These are phyloP conservation scores for Athene cunicularia DNA, from an alignment of 2,113 vertebrate genomes.

Conservation along the genomic window DNA sequence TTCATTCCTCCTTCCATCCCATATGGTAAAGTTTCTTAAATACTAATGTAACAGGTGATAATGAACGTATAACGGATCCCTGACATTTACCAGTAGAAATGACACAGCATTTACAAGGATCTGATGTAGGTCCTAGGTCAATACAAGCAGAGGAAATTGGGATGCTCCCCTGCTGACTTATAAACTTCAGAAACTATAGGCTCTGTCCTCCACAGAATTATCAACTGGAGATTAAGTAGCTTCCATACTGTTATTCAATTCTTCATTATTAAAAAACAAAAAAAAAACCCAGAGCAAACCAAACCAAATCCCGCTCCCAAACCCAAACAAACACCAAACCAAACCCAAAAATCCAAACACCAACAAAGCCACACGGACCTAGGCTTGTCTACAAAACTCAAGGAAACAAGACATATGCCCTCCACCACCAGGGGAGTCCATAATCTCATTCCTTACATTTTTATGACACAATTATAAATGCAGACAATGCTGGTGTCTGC, in stretches of 20 bases:
- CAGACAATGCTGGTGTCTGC: neutral
- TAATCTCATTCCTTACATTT: neutral
- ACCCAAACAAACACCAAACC: neutral
- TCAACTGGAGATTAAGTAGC: neutral
- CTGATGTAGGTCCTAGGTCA: neutral
- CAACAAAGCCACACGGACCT: neutral
- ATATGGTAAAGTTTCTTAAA: conserved; percentile 49
- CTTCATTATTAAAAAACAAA: neutral
- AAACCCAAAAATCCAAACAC: neutral
- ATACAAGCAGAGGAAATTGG: neutral
- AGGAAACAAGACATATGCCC: neutral
- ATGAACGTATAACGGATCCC: neutral
- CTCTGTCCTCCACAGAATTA: neutral
- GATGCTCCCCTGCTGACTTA: neutral
- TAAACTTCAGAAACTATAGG: neutral
- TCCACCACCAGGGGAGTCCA: fast-evolving
- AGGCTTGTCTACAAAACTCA: neutral
- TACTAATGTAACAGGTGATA: conserved; percentile 5
- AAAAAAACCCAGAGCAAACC: neutral
- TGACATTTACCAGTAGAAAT: neutral
- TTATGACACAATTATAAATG: neutral
- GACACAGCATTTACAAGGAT: conserved; percentile 26
- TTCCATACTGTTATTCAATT: neutral
- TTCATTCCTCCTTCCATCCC: neutral
- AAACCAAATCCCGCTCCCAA: neutral